Percentiles rank a stretch among this genome's conserved stretches.
Conservation (phyloP, 2,888 invertebrate genomes). For the Nowickia ferox region DNA sequence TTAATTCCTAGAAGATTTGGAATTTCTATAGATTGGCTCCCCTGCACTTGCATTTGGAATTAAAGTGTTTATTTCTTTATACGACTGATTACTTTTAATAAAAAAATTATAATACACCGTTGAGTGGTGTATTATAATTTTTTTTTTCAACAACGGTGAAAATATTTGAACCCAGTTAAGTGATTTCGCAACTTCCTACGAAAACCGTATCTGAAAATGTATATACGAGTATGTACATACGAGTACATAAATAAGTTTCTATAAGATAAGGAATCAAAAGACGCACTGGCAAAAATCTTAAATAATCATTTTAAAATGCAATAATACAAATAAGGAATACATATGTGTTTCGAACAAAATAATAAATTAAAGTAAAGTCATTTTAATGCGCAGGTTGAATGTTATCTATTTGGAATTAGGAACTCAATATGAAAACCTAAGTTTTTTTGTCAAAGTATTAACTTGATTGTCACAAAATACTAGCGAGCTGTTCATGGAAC, state of each 20-base stretch:
- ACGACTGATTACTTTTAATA: background rate
- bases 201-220: slow-evolving; percentile 2
- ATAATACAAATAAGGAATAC: background rate
- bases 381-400: background rate
- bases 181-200: background rate
- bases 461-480: too few relatives aligned
- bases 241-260: background rate
- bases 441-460: too few relatives aligned
- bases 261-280: background rate
- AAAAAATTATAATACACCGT: too few relatives aligned
- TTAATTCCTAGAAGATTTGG: background rate
- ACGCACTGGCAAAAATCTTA: background rate
- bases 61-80: background rate
- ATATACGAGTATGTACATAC: too few relatives aligned
- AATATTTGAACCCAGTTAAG: background rate
- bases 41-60: background rate
- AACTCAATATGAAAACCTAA: too few relatives aligned
- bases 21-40: background rate
- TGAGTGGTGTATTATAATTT: too few relatives aligned
- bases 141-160: background rate
- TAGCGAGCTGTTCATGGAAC: too few relatives aligned
- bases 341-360: background rate
- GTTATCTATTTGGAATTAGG: too few relatives aligned
- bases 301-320: background rate
- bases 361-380: background rate